A percentile compares a stretch with the other conserved stretches of the same genome.
These are phyloP conservation scores for Neogobius melanostomus DNA, from an alignment of 2,113 vertebrate species.

Conservation along the genomic window DNA sequence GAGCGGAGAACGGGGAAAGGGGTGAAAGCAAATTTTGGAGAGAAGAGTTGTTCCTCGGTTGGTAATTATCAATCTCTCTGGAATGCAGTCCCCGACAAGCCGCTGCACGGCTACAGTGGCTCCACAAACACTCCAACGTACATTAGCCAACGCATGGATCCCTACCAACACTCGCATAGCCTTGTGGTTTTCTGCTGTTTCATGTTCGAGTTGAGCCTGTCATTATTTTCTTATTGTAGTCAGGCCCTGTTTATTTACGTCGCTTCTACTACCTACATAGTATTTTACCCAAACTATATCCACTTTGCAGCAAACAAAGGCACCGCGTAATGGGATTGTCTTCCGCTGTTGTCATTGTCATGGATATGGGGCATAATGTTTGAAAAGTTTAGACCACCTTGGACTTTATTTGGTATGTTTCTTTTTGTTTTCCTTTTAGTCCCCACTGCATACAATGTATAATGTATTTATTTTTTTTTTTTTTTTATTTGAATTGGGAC, in stretches of 20 bases:
- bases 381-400: slow-evolving; percentile 14
- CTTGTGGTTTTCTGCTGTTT: slow-evolving; percentile 9
- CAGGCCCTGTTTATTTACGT: slow-evolving; percentile 47
- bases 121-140: slow-evolving; percentile 28
- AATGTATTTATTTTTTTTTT: too few relatives aligned
- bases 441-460: too few relatives aligned
- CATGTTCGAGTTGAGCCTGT: slow-evolving; percentile 35
- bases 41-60: slow-evolving; percentile 61
- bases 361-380: slow-evolving; percentile 12
- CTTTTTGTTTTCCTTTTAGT: not conserved
- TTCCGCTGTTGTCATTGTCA: slow-evolving; percentile 31
- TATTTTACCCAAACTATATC: slow-evolving; percentile 46
- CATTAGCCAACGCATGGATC: slow-evolving; percentile 31
- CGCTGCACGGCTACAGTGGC: slow-evolving; percentile 64
- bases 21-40: slow-evolving; percentile 58
- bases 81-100: slow-evolving; percentile 74
- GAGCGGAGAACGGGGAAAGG: slow-evolving; percentile 7
- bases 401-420: not conserved
- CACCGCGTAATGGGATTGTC: slow-evolving; percentile 46
- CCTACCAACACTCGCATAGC: not conserved
- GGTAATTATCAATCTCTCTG: slow-evolving; percentile 76
- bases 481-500: too few relatives aligned
- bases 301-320: slow-evolving; percentile 40
- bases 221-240: slow-evolving; percentile 22
- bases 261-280: slow-evolving; percentile 33